Evolutionary conservation across 2,797 vertebrate species (phyloP).

Genomic region (Calcarius lapponicus): DNA sequence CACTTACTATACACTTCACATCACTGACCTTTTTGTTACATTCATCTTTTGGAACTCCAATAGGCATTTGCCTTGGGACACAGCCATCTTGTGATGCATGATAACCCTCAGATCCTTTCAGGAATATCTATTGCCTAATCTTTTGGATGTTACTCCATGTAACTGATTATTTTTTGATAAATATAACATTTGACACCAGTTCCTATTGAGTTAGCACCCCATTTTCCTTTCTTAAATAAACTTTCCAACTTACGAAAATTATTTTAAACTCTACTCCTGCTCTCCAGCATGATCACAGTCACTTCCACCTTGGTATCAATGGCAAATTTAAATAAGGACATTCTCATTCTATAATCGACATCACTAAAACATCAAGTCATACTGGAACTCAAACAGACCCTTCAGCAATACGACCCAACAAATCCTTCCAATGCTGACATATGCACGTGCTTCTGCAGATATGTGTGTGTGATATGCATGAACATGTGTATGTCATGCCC

Average conservation of each 20-base stretch:
- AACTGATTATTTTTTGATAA: not conserved
- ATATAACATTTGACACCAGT: not conserved
- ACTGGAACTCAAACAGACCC: not conserved
- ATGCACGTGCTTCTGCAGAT: not conserved
- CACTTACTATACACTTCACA: not conserved
- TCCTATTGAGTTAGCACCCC: not conserved
- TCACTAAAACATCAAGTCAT: not conserved
- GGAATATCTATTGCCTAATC: not conserved
- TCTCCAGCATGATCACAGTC: not conserved
- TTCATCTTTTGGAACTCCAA: not conserved
- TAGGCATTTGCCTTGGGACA: not conserved
- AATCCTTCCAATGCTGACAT: not conserved
- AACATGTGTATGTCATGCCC: not conserved
- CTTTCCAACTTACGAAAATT: not conserved
- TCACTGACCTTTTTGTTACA: not conserved
- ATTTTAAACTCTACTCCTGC: not conserved
- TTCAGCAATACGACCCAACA: not conserved
- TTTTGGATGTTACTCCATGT: not conserved
- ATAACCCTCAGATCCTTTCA: not conserved
- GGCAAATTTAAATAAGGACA: not conserved
- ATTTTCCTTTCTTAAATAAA: not conserved
- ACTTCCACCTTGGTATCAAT: not conserved
- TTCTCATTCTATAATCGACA: not conserved
- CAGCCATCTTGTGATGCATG: fast-evolving
- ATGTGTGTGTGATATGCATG: too few relatives aligned